phyloP scores from a whole-genome alignment of 2,797 vertebrate genomes.

The Graptemys geographica region DNA sequence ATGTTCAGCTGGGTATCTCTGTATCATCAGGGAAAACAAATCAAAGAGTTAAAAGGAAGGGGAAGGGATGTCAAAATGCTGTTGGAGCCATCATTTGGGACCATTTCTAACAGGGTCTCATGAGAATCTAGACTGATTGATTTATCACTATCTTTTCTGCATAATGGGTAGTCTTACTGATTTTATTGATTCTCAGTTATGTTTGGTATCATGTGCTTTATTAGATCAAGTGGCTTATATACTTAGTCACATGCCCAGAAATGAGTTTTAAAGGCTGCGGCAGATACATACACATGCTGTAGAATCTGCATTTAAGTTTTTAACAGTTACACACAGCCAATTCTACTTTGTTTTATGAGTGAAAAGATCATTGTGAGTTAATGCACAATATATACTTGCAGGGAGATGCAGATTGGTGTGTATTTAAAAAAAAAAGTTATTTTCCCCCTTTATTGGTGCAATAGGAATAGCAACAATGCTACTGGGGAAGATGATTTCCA shows the following conservation, averaged over 20 bases:
- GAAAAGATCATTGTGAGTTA: neutral
- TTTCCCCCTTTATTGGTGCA: neutral
- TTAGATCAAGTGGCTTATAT: neutral
- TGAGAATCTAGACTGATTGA: constrained; percentile 35
- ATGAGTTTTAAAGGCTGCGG: neutral
- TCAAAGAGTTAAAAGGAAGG: constrained; percentile 35
- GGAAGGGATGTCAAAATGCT: neutral
- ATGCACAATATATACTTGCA: neutral
- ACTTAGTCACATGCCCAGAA: neutral
- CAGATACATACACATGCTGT: neutral
- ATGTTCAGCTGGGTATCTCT: constrained; percentile 17
- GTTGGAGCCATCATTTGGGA: neutral
- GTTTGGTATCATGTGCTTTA: constrained; percentile 23
- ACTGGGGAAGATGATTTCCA: neutral
- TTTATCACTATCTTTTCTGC: constrained; percentile 21
- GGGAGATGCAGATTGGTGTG: rapidly evolving
- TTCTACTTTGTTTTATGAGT: rapidly evolving
- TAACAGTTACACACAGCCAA: neutral
- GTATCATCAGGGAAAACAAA: constrained; percentile 49
- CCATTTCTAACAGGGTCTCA: constrained; percentile 31
- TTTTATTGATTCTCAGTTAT: constrained; percentile 63
- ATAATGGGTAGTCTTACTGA: constrained; percentile 26
- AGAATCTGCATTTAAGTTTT: neutral
- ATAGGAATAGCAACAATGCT: neutral
- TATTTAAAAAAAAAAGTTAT: rapidly evolving